Evolutionary conservation across 2,797 vertebrate genomes (phyloP).

Genomic region (Poecilia wingei): DNA sequence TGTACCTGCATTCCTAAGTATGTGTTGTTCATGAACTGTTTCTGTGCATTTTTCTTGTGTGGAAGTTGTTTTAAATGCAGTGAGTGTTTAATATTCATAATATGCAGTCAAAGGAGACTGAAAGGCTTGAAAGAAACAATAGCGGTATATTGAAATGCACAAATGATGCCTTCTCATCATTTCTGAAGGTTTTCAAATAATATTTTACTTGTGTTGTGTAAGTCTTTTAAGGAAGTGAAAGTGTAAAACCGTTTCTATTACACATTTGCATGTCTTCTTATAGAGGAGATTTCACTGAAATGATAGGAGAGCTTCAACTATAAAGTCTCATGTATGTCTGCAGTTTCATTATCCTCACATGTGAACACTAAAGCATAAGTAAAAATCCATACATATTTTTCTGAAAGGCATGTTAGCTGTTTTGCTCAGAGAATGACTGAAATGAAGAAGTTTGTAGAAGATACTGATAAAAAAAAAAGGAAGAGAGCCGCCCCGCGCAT

Average conservation of each 20-base stretch:
- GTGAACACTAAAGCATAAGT: neutral
- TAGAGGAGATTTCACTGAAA: neutral
- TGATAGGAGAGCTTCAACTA: neutral
- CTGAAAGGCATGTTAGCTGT: neutral
- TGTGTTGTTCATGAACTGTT: constrained; percentile 12
- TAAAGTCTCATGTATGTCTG: constrained; percentile 15
- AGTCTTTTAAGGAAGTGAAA: constrained; percentile 36
- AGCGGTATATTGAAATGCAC: neutral
- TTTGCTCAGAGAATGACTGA: neutral
- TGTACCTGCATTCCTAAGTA: constrained; percentile 50
- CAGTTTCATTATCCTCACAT: constrained; percentile 10
- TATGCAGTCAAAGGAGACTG: neutral
- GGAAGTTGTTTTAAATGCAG: neutral
- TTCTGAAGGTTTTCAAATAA: neutral
- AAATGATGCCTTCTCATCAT: neutral
- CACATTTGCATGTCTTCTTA: neutral
- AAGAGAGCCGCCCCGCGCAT: constrained; percentile 35
- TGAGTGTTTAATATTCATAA: neutral
- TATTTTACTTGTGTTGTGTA: neutral
- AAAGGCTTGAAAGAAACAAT: neutral
- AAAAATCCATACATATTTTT: neutral
- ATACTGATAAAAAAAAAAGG: neutral
- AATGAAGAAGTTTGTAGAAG: neutral
- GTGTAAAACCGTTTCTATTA: neutral
- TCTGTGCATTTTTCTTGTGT: neutral